A percentile compares a stretch with the other conserved stretches of the same genome.
Evolutionary conservation across 2,888 invertebrate genomes (phyloP).

Genomic region (Eudasyphora cyanicolor): DNA sequence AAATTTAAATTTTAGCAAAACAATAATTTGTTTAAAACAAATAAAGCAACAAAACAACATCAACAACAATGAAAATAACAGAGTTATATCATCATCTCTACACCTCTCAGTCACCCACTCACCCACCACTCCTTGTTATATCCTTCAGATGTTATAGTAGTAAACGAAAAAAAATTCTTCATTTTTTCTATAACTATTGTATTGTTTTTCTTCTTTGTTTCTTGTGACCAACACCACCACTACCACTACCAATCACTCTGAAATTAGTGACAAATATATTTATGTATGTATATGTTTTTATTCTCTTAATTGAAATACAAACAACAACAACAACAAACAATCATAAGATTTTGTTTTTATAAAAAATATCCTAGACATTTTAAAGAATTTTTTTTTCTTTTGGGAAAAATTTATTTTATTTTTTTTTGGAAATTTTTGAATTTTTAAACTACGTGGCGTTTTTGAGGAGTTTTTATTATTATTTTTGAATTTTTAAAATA

Average conservation of each 20-base stretch:
- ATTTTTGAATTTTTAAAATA: too few species aligned
- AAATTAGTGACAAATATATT: slow-evolving; percentile 7
- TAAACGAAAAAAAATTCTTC: background rate
- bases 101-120: background rate
- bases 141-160: background rate
- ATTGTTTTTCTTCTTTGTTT: too few species aligned
- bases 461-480: too few species aligned
- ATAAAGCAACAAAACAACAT: background rate
- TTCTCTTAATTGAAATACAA: background rate
- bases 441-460: too few species aligned
- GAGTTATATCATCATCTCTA: background rate
- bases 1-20: slow-evolving; percentile 50
- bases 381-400: background rate
- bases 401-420: background rate
- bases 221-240: too few species aligned
- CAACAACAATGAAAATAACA: too few species aligned
- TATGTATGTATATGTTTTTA: background rate
- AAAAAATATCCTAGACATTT: too few species aligned
- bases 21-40: background rate
- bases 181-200: background rate
- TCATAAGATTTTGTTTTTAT: background rate
- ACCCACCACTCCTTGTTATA: background rate
- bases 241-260: too few species aligned
- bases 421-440: background rate
- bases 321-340: background rate